phyloP scores from a whole-genome alignment of 2,888 invertebrate species.

The Proisotoma minuta region DNA sequence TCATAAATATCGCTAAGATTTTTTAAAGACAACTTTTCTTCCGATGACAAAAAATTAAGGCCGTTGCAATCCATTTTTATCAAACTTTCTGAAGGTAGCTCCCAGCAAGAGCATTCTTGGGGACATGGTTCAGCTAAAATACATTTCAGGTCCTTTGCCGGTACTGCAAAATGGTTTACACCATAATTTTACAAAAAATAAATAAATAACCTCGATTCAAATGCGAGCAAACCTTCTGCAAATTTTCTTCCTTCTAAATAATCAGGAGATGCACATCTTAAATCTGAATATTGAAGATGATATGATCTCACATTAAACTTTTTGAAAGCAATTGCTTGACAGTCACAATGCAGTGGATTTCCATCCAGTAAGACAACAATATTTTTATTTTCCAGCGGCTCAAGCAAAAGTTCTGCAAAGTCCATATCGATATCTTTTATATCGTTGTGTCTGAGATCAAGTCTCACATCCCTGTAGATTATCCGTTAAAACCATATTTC shows the following conservation, averaged over 20 bases:
- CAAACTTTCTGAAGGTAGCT: conserved; percentile 36
- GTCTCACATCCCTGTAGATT: conserved; percentile 40
- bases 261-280: conserved; percentile 53
- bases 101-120: conserved; percentile 34
- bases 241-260: conserved; percentile 31
- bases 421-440: conserved; percentile 51
- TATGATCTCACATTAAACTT: conserved; percentile 26
- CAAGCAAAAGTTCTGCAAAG: conserved; percentile 29
- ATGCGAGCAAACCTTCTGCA: conserved; percentile 19
- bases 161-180: conserved; percentile 21
- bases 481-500: too few species aligned
- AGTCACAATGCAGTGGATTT: conserved; percentile 64
- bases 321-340: conserved; percentile 51
- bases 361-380: conserved; percentile 54
- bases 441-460: conserved; percentile 63
- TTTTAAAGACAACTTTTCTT: conserved; percentile 13
- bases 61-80: conserved; percentile 35
- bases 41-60: conserved; percentile 11
- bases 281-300: conserved; percentile 49
- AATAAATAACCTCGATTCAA: background rate
- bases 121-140: conserved; percentile 33
- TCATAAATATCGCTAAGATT: conserved; percentile 29
- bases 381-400: conserved; percentile 24
- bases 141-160: conserved; percentile 32
- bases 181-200: background rate